phyloP scores from a whole-genome alignment of 1,140 invertebrate species.

The Caenorhabditis tropicalis region DNA sequence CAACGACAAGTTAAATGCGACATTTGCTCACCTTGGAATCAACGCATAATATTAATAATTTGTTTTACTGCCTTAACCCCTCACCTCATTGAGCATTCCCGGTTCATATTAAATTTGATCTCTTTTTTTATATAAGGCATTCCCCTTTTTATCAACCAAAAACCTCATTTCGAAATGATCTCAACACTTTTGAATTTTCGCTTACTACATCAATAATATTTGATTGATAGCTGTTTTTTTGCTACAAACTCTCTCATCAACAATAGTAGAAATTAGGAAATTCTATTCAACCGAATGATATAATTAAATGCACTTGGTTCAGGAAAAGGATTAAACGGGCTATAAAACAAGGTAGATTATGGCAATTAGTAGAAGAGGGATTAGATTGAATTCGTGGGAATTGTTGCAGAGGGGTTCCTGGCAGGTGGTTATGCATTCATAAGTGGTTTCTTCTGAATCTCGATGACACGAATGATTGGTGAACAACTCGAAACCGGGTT shows the following conservation, averaged over 20 bases:
- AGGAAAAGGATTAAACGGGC: neutral
- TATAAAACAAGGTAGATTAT: neutral
- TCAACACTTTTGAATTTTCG: too few relatives aligned
- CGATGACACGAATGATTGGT: neutral
- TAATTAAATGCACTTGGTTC: neutral
- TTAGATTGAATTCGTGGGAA: neutral
- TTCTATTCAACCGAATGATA: neutral
- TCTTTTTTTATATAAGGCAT: neutral
- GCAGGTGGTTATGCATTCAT: constrained; percentile 18
- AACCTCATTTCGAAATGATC: too few relatives aligned
- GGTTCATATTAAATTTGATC: too few relatives aligned
- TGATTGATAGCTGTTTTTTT: too few relatives aligned
- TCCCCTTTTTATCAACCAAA: neutral
- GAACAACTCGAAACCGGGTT: neutral
- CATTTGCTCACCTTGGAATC: neutral
- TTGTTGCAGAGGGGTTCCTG: neutral
- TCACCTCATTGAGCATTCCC: too few relatives aligned
- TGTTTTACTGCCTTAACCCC: neutral
- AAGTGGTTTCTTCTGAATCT: neutral
- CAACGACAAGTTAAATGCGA: neutral
- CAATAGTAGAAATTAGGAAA: neutral
- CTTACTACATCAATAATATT: too few relatives aligned
- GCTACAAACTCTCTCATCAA: neutral
- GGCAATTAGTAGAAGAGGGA: neutral
- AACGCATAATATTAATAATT: neutral